phyloP scores from a whole-genome alignment of 2,888 invertebrate species.

The Apodemia duryi region DNA sequence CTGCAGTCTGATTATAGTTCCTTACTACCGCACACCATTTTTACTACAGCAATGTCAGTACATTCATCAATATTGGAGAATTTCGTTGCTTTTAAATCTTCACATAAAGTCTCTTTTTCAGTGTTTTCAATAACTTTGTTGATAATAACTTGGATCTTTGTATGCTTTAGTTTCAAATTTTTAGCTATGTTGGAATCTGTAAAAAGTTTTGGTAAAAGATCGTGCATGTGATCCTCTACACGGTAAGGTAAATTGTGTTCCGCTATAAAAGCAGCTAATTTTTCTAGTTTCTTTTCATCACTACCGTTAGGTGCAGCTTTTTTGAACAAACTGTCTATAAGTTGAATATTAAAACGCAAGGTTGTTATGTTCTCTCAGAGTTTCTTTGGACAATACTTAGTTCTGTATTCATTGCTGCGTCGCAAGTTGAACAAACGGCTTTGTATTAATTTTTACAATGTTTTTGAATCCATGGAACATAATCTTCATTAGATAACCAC shows the following conservation, averaged over 20 bases:
- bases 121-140: conserved; percentile 26
- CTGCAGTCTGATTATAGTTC: neutral
- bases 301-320: no score
- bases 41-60: neutral
- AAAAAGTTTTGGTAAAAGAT: neutral
- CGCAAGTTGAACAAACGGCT: conserved; percentile 7
- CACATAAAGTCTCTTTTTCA: conserved; percentile 26
- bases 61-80: conserved; percentile 26
- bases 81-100: conserved; percentile 25
- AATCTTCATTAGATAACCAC: neutral
- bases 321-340: neutral
- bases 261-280: conserved; percentile 15
- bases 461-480: neutral
- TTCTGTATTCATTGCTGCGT: conserved; percentile 7
- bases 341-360: neutral
- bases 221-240: conserved; percentile 14
- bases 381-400: conserved; percentile 1
- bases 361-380: conserved; percentile 1
- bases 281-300: neutral
- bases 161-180: neutral
- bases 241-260: conserved; percentile 17
- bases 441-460: conserved; percentile 1
- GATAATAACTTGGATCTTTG: conserved; percentile 21
- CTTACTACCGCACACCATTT: neutral
- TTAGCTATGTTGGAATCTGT: neutral